These are phyloP conservation scores for Meandrina meandrites DNA, from an alignment of 92 coral and sea anemone species.

Conservation along the genomic window DNA sequence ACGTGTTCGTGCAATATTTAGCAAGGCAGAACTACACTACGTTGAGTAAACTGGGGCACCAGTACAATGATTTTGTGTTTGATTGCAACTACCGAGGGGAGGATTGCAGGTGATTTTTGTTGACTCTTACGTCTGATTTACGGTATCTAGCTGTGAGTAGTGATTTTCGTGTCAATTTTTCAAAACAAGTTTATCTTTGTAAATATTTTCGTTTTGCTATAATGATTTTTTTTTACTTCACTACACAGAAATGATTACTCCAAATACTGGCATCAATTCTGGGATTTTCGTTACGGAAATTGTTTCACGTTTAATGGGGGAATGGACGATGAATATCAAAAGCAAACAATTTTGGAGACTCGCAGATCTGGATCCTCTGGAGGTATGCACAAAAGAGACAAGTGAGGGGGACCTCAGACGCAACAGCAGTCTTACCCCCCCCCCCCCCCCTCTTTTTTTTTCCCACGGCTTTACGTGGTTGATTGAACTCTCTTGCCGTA, in stretches of 20 bases:
- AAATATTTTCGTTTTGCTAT: too few species aligned
- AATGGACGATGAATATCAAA: not conserved
- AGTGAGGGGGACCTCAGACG: too few species aligned
- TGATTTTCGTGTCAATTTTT: too few species aligned
- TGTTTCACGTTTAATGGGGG: conserved; percentile 43
- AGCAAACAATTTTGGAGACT: not conserved
- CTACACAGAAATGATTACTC: conserved; percentile 14
- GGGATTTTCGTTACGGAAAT: conserved; percentile 49
- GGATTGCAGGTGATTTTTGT: conserved; percentile 34
- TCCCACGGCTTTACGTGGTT: too few species aligned
- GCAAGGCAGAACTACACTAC: conserved; percentile 9
- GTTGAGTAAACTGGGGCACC: conserved; percentile 45
- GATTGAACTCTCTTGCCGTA: too few species aligned
- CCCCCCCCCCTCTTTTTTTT: too few species aligned
- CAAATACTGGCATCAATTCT: conserved; percentile 41
- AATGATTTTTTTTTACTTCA: too few species aligned
- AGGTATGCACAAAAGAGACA: conserved; percentile 13
- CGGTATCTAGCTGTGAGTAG: too few species aligned
- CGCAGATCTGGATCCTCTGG: conserved; percentile 39
- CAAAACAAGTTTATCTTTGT: too few species aligned
- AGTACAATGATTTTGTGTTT: conserved; percentile 45
- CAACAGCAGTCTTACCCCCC: too few species aligned
- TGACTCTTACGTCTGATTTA: not conserved
- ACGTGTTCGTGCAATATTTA: conserved; percentile 3
- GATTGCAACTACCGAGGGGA: conserved; percentile 51